Percentiles rank a stretch among this genome's conserved stretches.
These are phyloP conservation scores for Labeo calbasu DNA, from an alignment of 2,797 vertebrate species.

Conservation along the genomic window DNA sequence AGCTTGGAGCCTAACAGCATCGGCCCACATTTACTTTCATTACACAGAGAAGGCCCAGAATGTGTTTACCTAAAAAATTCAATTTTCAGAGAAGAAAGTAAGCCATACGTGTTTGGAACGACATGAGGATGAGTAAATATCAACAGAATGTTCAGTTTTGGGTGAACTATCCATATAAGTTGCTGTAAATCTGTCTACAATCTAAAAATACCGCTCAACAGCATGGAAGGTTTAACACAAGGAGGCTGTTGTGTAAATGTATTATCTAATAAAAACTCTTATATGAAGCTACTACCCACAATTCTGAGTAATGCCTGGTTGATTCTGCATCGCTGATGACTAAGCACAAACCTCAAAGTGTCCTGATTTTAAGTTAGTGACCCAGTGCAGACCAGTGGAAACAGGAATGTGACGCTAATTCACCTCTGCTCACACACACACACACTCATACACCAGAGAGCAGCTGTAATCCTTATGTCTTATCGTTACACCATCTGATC, in stretches of 20 bases:
- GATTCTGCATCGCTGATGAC: conserved; percentile 1
- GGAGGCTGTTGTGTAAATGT: conserved; percentile 27
- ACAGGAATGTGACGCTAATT: neutral
- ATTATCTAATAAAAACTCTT: conserved; percentile 30
- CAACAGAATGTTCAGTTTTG: neutral
- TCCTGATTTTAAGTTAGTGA: conserved; percentile 10
- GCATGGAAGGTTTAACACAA: conserved; percentile 31
- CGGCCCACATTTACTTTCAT: neutral
- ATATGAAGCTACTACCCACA: conserved; percentile 2
- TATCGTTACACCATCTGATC: conserved; percentile 59
- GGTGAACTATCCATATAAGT: conserved; percentile 8
- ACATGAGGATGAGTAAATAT: neutral
- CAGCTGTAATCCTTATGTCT: conserved; percentile 42
- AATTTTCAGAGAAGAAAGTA: neutral
- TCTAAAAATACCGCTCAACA: conserved; percentile 31
- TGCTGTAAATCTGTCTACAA: conserved; percentile 28
- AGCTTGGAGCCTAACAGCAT: neutral
- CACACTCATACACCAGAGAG: conserved; percentile 2
- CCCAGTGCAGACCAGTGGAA: neutral
- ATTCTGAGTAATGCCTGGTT: conserved; percentile 2
- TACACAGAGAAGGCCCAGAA: neutral
- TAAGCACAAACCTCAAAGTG: neutral
- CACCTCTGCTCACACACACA: neutral
- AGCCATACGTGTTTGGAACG: neutral
- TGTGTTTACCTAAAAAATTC: neutral